Evolutionary conservation across 1,140 invertebrate genomes (phyloP), one percentile per base, ranked within the genome.

Genomic region (Pararge aegeria): DNA sequence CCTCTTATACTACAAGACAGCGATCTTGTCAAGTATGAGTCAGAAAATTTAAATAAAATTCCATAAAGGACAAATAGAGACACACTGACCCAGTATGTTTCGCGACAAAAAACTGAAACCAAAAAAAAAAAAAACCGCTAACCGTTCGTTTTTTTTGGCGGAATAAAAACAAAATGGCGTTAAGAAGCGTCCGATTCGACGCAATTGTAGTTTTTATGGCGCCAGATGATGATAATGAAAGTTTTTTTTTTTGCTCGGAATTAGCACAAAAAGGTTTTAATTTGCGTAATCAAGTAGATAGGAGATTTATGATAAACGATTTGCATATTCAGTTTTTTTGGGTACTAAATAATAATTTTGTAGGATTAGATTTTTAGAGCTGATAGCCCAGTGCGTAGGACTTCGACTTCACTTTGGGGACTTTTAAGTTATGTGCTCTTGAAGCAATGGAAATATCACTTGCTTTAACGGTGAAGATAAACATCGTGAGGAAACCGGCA

Each of bases 31-130:
- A 15, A 49, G 5, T 49, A 49, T 49, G 46, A 49, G 21, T 49
- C 46, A 49, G 46, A 49, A 49, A 49, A 49, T 49, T 49, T 49
- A 29, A 49, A 49, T 49, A 49, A 27, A 49, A 49, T 27, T 29
- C 46, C 46, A 40, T 59, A 80, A 80, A 83, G 75, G 78, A 82
- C 75, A 69, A 62, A 73, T 61, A 64, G 30, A 61, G 58, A 70
- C 74, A 78, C 68, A 75, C 62, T 84, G 81, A 84, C 79, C 81
- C 58, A 82, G 57, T 46, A 20, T 73, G 70, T 65, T 77, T 68
- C 48, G 40, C 19, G 21, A 49, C 30, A 19, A 50, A 53, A 55
- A 50, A 24, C 24, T 24, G 24, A 57, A 68, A 73, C 74, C 78
- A 78, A 74, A 72, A 58, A 58, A 46, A 50, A 66, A 67, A 60